Conservation (phyloP, 2,113 vertebrate species). For the Rhinolophus ferrumequinum region DNA sequence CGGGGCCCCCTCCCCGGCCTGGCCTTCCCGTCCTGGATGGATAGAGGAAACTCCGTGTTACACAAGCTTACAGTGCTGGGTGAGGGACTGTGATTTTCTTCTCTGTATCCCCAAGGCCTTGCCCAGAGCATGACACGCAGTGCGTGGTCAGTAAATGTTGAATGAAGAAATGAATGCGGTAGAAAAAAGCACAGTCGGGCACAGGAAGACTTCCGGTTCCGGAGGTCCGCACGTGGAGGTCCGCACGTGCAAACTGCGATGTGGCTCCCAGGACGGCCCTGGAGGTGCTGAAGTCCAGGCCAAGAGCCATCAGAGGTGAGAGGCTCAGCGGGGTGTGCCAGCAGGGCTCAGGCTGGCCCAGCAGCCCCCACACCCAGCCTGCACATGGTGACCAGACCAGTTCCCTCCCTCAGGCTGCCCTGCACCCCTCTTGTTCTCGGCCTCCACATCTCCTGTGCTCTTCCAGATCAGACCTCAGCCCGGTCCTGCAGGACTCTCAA, state of each 20-base stretch:
- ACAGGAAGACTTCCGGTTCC: neutral
- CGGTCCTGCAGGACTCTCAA: neutral
- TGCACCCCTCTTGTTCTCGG: neutral
- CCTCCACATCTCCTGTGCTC: neutral
- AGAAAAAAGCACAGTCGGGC: neutral
- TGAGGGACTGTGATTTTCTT: neutral
- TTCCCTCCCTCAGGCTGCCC: neutral
- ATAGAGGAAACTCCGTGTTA: neutral
- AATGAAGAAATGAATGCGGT: slow-evolving; percentile 40
- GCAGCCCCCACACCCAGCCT: neutral
- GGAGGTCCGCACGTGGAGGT: neutral
- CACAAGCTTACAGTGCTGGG: neutral
- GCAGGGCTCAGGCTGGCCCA: neutral
- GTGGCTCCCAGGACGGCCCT: neutral
- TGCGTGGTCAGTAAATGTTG: neutral
- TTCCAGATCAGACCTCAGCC: neutral
- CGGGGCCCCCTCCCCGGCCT: neutral
- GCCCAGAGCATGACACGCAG: neutral
- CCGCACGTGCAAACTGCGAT: neutral
- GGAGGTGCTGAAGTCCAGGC: neutral
- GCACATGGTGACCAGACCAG: neutral
- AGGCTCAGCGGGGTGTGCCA: neutral
- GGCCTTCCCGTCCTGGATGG: neutral
- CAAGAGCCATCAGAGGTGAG: neutral
- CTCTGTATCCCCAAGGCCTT: slow-evolving; percentile 24